Evolutionary conservation across 2,888 invertebrate genomes (phyloP), one percentile per base, ranked within the genome.

Genomic region (Melanotus villosus): DNA sequence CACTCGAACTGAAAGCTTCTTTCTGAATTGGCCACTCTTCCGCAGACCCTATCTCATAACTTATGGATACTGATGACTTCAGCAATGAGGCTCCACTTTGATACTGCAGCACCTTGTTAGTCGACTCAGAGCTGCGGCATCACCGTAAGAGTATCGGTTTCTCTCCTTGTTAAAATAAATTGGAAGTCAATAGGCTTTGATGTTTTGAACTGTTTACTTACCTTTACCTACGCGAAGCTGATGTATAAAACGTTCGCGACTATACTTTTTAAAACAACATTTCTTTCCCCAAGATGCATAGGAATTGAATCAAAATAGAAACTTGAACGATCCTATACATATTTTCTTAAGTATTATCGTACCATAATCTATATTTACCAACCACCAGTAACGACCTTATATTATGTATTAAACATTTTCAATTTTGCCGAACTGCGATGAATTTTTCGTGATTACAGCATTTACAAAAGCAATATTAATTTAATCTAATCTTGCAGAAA

Each of bases 11-110:
- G 78, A 79, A 80, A 80, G 77, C 78, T 75, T 75, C 77, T 77
- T 76, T 77, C 76, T 76, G 80, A 80, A 81, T 81, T 81, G 81
- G 81, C 80, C 79, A 80, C 80, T 80, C 80, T 78, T 75, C 75
- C 74, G 76, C 76, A 77, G 77, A 75, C 76, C 77, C 77, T 74
- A 80, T 79, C 89, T 90, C 88, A 90, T 91, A 90, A 87, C 90
- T 91, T 91, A 91, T 91, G 91, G 89, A 91, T 91, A 91, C 91
- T 91, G 90, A 90, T 91, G 91, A 90, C 90, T 88, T 86, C 84
- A 83, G 86, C 89, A 91, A 91, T 90, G 90, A 91, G 87, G 76
- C 82, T 73, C 71, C 73, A 72, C 76, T 77, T 77, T 78, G 79
- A 77, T 79, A 77, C 59, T 70, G 77, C 78, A 74, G 76, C 79